A percentile compares a stretch with the other conserved stretches of the same genome.
Evolutionary conservation across 2,797 vertebrate species (phyloP).

Genomic region (Tragelaphus oryx): DNA sequence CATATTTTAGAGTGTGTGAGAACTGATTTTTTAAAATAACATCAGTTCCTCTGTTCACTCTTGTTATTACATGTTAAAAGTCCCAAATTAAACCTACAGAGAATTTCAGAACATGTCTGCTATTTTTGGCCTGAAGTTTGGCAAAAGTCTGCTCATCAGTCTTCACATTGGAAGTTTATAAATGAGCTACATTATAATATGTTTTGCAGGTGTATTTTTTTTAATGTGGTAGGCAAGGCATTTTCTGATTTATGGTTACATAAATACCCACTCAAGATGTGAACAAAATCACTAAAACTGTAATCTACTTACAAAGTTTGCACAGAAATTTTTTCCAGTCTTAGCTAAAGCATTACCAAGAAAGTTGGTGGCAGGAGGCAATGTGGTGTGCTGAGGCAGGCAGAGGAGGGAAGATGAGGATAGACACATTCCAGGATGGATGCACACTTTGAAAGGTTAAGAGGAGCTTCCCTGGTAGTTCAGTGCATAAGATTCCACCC

Average conservation of each 20-base stretch:
- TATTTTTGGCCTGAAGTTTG: not conserved
- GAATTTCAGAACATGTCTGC: not conserved
- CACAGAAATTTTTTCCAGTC: constrained; percentile 24
- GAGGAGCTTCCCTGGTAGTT: not conserved
- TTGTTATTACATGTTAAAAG: not conserved
- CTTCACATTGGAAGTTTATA: constrained; percentile 5
- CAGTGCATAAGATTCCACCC: not conserved
- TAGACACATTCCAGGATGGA: not conserved
- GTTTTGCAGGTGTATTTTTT: constrained; percentile 39
- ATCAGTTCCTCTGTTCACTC: not conserved
- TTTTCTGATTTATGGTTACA: constrained; percentile 54
- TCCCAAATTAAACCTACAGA: not conserved
- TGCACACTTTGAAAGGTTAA: not conserved
- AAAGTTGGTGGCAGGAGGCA: not conserved
- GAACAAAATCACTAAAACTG: constrained; percentile 10
- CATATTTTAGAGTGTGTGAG: not conserved
- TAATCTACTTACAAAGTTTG: not conserved
- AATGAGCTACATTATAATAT: constrained; percentile 9
- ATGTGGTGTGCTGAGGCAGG: fast-evolving
- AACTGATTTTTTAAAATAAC: not conserved
- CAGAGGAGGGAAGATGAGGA: not conserved
- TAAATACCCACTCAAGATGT: constrained; percentile 46
- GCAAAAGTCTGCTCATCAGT: constrained; percentile 43
- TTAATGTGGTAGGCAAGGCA: not conserved
- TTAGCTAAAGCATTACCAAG: not conserved